phyloP scores from a whole-genome alignment of 2,797 vertebrate genomes.

The Falco rusticolus region DNA sequence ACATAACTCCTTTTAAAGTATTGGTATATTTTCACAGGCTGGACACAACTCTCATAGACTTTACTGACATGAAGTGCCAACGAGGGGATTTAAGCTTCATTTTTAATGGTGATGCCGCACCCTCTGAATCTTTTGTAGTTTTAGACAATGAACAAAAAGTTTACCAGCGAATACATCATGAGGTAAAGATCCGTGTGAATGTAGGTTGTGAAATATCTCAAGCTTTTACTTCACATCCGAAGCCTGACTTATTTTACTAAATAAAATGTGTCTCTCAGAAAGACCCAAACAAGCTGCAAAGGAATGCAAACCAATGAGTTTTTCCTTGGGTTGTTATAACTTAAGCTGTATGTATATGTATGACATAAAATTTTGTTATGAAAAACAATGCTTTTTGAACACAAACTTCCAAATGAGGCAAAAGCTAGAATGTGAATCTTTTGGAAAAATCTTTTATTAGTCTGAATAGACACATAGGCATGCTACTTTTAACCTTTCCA shows the following conservation, averaged over 20 bases:
- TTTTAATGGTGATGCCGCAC: conserved; percentile 93
- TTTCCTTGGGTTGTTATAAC: background rate
- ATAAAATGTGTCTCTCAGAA: background rate
- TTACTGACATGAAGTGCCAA: conserved; percentile 99
- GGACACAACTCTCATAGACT: conserved; percentile 98
- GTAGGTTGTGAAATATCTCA: background rate
- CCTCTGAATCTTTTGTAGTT: conserved; percentile 97
- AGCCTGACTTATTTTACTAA: background rate
- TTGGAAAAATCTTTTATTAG: background rate
- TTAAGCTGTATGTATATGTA: background rate
- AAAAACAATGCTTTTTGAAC: background rate
- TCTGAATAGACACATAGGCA: background rate
- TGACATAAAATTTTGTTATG: rapidly evolving
- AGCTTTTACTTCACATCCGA: background rate
- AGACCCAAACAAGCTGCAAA: background rate
- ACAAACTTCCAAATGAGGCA: background rate
- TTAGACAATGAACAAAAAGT: conserved; percentile 99
- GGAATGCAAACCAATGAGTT: background rate
- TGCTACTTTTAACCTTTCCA: background rate
- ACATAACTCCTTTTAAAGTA: background rate
- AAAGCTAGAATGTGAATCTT: background rate
- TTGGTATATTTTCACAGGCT: conserved; percentile 78
- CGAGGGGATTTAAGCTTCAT: conserved; percentile 98
- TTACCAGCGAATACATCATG: conserved; percentile 97
- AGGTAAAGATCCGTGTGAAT: conserved; percentile 76